phyloP scores from a whole-genome alignment of 2,113 vertebrate species.

The Turdus rufiventris region DNA sequence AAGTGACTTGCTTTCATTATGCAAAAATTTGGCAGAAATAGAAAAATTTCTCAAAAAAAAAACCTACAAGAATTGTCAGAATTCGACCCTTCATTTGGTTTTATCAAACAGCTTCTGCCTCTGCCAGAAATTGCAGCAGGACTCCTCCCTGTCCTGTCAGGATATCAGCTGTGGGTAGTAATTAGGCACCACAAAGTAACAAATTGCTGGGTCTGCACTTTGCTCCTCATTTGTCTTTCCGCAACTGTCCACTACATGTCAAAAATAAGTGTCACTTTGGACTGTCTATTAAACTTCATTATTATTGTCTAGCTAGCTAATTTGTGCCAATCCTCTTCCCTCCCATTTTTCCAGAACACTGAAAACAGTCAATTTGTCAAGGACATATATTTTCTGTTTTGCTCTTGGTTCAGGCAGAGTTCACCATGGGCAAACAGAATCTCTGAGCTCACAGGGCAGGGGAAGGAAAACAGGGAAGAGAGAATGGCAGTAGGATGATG shows the following conservation, averaged over 20 bases:
- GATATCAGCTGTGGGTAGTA: neutral
- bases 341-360: neutral
- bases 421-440: neutral
- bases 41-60: neutral
- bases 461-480: neutral
- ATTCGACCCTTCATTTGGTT: neutral
- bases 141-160: neutral
- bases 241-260: neutral
- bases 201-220: neutral
- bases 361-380: neutral
- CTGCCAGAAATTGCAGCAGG: neutral
- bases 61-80: neutral
- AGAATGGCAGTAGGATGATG: accelerated
- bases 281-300: neutral
- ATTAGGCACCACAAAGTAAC: neutral
- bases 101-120: neutral
- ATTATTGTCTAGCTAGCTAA: neutral
- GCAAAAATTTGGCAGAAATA: neutral
- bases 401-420: neutral
- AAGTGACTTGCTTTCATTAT: neutral
- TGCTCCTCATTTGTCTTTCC: neutral
- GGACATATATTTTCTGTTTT: neutral
- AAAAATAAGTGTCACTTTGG: neutral
- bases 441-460: neutral
- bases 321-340: neutral